These are phyloP conservation scores for Oryzias melastigma DNA, from an alignment of 2,113 vertebrate species.

Conservation along the genomic window DNA sequence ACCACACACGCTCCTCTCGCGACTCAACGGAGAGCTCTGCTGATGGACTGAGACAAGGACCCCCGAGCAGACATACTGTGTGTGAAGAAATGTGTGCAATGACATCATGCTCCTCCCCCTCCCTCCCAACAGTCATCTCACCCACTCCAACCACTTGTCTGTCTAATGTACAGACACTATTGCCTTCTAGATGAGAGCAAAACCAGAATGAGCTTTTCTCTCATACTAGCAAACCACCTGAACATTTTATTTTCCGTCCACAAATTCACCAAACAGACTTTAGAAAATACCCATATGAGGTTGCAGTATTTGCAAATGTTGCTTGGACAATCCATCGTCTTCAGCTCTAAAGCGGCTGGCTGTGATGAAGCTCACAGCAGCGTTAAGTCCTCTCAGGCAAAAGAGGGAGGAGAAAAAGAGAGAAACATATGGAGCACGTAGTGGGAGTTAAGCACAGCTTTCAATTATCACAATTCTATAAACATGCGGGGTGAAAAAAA, in stretches of 20 bases:
- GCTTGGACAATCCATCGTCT: conserved; percentile 35
- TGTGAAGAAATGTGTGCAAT: conserved; percentile 57
- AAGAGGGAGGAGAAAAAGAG: conserved; percentile 50
- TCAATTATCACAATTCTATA: conserved; percentile 71
- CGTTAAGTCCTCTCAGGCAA: conserved; percentile 73
- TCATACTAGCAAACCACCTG: conserved; percentile 24
- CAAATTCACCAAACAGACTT: conserved; percentile 35
- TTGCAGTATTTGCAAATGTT: conserved; percentile 34
- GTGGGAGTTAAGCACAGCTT: conserved; percentile 67
- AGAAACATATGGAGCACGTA: conserved; percentile 65
- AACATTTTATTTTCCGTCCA: conserved; percentile 51
- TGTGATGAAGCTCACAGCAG: conserved; percentile 70
- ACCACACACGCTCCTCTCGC: conserved; percentile 20
- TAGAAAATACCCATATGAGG: conserved; percentile 16
- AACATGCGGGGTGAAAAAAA: conserved; percentile 65
- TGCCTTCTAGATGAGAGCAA: conserved; percentile 40
- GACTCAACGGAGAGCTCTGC: conserved; percentile 42
- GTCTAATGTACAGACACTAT: conserved; percentile 37
- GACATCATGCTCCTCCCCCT: conserved; percentile 47
- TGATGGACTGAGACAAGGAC: conserved; percentile 45
- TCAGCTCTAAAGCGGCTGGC: conserved; percentile 63
- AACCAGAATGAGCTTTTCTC: conserved; percentile 44
- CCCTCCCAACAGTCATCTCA: conserved; percentile 35
- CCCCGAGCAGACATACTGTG: conserved; percentile 38
- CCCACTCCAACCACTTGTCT: conserved; percentile 48